Evolutionary conservation across 2,888 invertebrate species (phyloP), one percentile per base, ranked within the genome.

Genomic region (Pegoplata infirma): DNA sequence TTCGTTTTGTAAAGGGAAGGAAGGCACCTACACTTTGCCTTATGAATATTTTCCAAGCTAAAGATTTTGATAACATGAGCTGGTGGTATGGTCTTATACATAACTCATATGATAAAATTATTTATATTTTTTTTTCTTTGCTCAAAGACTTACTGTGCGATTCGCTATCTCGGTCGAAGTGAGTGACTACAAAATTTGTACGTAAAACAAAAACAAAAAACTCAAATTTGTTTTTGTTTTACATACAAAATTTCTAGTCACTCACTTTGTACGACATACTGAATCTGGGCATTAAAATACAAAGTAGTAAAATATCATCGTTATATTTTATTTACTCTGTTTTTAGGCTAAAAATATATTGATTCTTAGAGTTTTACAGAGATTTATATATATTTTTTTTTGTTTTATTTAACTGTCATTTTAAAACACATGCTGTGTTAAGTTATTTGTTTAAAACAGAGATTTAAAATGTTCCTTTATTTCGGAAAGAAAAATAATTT

Each of bases 361-460:
- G 36, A 40, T 40, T 40, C n/a, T 40, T n/a, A 40, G 36, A n/a
- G 5, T 2, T n/a, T 40, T n/a, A n/a, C n/a, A 40, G 12, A 36
- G n/a, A 40, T n/a, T 12, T n/a, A n/a, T n/a, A 12, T 10, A 28
- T 5, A 10, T 40, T 40, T n/a, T n/a, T n/a, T n/a, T 40, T 40
- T 3, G 36, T 40, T 40, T 40, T 40, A 40, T n/a, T 40, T 66
- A 40, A 16, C 25, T 44, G 25, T 55, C 66, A 64, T 46, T 23
- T 44, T 5, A 40, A 44, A 5, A 40, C 59, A 59, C 40, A 58
- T 40, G 58, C 40, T 58, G 23, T 58, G 23, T 40, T 58, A 36
- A 55, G 16, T 16, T 28, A 28, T 55, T 25, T 32, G n/a, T 25
- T 32, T 6, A 32, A 17, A 5, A 5, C 12, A 28, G 12, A 28